Conservation (phyloP, 1,140 invertebrate genomes). For the Drosophila suzukii region DNA sequence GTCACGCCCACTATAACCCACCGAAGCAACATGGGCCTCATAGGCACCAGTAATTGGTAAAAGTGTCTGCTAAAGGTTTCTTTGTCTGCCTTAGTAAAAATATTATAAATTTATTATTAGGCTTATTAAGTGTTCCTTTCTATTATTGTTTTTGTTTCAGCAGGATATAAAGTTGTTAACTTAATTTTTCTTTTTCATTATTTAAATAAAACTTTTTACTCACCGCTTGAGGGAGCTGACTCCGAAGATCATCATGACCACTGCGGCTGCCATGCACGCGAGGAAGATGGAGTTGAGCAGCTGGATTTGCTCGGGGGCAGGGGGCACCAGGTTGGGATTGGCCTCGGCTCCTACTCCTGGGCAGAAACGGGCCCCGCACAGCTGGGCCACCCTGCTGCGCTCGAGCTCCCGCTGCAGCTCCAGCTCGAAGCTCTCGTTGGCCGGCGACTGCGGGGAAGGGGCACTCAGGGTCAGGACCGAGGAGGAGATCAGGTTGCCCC, state of each 20-base stretch:
- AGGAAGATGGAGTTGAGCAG: constrained; percentile 94
- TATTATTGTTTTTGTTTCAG: too few relatives aligned
- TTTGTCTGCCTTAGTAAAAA: too few relatives aligned
- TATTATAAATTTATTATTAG: too few relatives aligned
- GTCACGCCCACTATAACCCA: too few relatives aligned
- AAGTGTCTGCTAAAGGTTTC: too few relatives aligned
- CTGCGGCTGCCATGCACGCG: constrained; percentile 90
- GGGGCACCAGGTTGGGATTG: constrained; percentile 89
- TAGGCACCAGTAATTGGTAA: too few relatives aligned
- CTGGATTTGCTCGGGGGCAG: constrained; percentile 89
- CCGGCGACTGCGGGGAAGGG: constrained; percentile 8
- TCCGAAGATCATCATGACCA: constrained; percentile 91
- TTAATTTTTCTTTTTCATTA: too few relatives aligned
- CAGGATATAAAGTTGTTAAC: too few relatives aligned
- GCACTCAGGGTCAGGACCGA: constrained; percentile 82
- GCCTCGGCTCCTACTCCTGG: constrained; percentile 85
- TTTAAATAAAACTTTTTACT: constrained; percentile 19
- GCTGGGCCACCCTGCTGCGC: constrained; percentile 80
- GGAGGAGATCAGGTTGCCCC: constrained; percentile 97
- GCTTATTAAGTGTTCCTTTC: too few relatives aligned
- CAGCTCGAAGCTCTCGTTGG: constrained; percentile 32
- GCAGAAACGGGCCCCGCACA: constrained; percentile 92
- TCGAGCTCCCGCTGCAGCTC: constrained; percentile 47
- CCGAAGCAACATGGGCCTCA: too few relatives aligned
- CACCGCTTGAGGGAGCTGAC: constrained; percentile 93